Conservation (phyloP, 2,888 invertebrate genomes). For the Cheilosia scutellata region DNA sequence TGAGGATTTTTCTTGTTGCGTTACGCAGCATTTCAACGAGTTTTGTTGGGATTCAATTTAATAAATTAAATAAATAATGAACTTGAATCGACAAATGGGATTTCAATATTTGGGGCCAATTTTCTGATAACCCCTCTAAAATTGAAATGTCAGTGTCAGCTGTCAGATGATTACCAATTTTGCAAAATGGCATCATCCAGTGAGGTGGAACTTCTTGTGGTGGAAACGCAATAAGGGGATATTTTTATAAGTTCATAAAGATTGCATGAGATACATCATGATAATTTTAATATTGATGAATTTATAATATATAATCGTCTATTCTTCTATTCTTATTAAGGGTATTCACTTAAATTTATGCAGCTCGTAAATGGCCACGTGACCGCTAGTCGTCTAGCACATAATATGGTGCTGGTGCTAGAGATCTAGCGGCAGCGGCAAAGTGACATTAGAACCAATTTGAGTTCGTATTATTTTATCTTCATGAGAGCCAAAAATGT, state of each 20-base stretch:
- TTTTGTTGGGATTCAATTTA: not conserved
- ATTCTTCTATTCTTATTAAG: too few relatives aligned
- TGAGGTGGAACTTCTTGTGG: not conserved
- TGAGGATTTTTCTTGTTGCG: constrained; percentile 18
- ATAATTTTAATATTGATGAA: too few relatives aligned
- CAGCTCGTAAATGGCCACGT: too few relatives aligned
- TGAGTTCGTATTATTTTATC: too few relatives aligned
- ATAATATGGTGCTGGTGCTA: too few relatives aligned
- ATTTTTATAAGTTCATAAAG: not conserved
- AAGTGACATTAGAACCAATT: too few relatives aligned
- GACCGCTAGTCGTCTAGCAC: too few relatives aligned
- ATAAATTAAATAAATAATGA: constrained; percentile 33
- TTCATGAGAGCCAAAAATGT: too few relatives aligned
- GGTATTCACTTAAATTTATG: too few relatives aligned
- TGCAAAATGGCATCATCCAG: constrained; percentile 1
- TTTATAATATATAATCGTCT: too few relatives aligned
- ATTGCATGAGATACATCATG: not conserved
- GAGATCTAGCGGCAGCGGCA: too few relatives aligned
- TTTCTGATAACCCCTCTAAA: constrained; percentile 20
- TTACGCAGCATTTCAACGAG: constrained; percentile 48
- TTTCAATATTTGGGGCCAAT: constrained; percentile 20
- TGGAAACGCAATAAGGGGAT: not conserved
- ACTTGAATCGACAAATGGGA: not conserved
- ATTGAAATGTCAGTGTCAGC: not conserved
- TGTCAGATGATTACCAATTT: constrained; percentile 17